Conservation (phyloP, 2,797 vertebrate species). For the Coccyzus lansbergi region DNA sequence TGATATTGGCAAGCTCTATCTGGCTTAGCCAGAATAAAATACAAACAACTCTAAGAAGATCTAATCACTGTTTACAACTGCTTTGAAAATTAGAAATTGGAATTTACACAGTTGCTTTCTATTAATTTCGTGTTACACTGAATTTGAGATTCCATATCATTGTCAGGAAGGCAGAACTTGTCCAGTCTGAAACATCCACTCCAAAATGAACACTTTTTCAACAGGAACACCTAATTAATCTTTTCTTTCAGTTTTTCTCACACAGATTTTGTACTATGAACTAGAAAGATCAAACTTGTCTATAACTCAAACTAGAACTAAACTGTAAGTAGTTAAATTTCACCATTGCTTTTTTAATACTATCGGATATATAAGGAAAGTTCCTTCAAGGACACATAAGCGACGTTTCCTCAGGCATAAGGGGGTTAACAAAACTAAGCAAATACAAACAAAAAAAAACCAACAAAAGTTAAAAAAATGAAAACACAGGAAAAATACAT, state of each 20-base stretch:
- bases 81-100: not conserved
- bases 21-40: conserved; percentile 31
- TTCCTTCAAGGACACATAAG: not conserved
- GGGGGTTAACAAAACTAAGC: not conserved
- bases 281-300: not conserved
- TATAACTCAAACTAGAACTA: not conserved
- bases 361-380: not conserved
- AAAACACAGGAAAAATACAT: not conserved
- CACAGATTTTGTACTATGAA: not conserved
- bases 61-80: not conserved
- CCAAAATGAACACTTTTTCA: not conserved
- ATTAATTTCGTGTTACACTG: conserved; percentile 1
- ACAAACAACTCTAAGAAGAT: not conserved
- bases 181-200: not conserved
- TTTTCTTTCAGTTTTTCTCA: not conserved
- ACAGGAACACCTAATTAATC: not conserved
- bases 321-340: not conserved
- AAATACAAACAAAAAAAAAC: not conserved
- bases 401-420: not conserved
- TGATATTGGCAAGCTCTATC: conserved; percentile 3
- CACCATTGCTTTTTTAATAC: not conserved
- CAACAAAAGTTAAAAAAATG: too few relatives aligned
- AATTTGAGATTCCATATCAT: not conserved
- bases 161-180: conserved; percentile 1
- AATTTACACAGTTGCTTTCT: conserved; percentile 9